Evolutionary conservation across 37 sponge, comb jelly and placozoan species (phyloP), one percentile per base, ranked within the genome.

Genomic region (Agelas oroides): DNA sequence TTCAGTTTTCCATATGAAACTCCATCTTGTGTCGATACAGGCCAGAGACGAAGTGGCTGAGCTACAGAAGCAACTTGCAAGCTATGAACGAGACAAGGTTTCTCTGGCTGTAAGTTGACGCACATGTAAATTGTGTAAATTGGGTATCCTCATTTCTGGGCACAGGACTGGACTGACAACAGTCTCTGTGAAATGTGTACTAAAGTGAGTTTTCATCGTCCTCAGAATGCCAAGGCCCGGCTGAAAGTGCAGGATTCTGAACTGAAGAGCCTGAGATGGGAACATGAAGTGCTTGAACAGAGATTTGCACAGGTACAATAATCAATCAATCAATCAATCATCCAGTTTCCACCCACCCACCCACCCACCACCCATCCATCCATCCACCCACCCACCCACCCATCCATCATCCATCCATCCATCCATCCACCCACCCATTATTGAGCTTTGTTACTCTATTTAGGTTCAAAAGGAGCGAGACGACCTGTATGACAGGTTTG

Each of bases 211-310:
- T 67, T 28, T 57, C 18, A 30, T 0, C 21, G 20, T 2, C 60
- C 46, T 23, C 69, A 95, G 94, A 96, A 94, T 90, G 95, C 95
- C 59, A 99, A 99, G 75, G 97, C 97, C 19, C 59, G 95, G 27
- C 83, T 99, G 33, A 99, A 96, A 69, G 95, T 90, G 23, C 97
- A 96, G 57, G 97, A 94, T 6, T 80, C 98, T 1, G 97, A 96
- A 38, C 78, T 99, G 63, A 96, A 96, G 86, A 87, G 88, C 53
- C 82, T 99, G 76, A 69, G 88, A 6, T 99, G 99, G 99, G 99
- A 99, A 64, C 97, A 99, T 72, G 99, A 99, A 55, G 97, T 99
- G 19, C 86, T 99, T 41, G 94, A 88, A 66, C 99, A 99, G 80
- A 75, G 97, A 75, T 99, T 96, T 83, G 79, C 94, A 70, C 93